These are phyloP conservation scores for Hippotragus niger DNA, from an alignment of 2,113 vertebrate species.

Conservation along the genomic window DNA sequence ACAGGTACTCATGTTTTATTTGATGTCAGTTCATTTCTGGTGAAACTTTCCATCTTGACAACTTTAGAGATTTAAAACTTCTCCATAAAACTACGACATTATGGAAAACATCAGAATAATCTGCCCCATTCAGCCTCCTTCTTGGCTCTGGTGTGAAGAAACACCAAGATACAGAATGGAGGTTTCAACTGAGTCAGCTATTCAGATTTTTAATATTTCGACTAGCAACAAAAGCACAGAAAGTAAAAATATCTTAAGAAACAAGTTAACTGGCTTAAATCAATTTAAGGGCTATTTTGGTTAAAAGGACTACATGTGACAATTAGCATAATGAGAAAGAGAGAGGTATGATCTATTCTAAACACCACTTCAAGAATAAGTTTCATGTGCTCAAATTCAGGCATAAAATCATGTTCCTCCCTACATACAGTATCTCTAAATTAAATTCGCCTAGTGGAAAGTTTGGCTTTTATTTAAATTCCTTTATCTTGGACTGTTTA, in stretches of 20 bases:
- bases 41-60: slow-evolving; percentile 58
- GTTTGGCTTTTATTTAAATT: neutral
- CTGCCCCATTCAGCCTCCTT: neutral
- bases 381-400: neutral
- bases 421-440: neutral
- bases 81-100: neutral
- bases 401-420: neutral
- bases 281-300: neutral
- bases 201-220: neutral
- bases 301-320: neutral
- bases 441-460: neutral
- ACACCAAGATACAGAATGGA: neutral
- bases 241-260: neutral
- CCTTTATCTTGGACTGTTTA: neutral
- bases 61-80: slow-evolving; percentile 28
- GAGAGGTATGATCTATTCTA: neutral
- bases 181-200: neutral
- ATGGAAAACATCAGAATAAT: slow-evolving; percentile 13
- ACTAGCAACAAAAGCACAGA: neutral
- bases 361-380: neutral
- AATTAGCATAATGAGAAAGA: neutral
- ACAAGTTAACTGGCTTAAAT: neutral
- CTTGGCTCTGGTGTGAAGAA: neutral
- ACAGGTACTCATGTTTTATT: slow-evolving; percentile 57
- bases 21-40: slow-evolving; percentile 56